A percentile compares a stretch with the other conserved stretches of the same genome.
Evolutionary conservation across 2,888 invertebrate genomes (phyloP).

Genomic region (Chloroclysta siterata): DNA sequence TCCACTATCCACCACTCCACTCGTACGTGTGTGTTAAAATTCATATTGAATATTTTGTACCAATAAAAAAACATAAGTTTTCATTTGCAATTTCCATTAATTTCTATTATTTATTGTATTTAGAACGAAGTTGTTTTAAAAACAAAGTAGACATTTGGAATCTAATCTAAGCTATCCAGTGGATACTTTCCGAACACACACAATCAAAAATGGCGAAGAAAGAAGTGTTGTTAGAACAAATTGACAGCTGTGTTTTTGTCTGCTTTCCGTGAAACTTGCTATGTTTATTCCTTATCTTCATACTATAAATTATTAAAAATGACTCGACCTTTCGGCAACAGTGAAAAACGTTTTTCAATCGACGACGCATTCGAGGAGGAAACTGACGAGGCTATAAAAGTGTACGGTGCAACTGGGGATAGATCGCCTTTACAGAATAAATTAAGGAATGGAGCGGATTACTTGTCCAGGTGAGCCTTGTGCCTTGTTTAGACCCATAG

Average conservation of each 20-base stretch:
- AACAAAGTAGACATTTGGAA: no score
- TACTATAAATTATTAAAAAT: conserved; percentile 65
- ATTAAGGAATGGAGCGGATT: conserved; percentile 76
- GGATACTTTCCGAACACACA: conserved; percentile 32
- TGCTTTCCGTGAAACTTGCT: conserved; percentile 59
- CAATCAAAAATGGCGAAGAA: conserved; percentile 74
- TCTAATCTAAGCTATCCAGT: not conserved
- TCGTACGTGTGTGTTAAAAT: no score
- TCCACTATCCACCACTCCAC: no score
- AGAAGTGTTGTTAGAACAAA: conserved; percentile 72
- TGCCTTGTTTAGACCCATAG: not conserved
- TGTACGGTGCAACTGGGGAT: conserved; percentile 91
- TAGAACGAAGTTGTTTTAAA: no score
- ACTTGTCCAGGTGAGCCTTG: conserved; percentile 60
- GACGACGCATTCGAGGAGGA: conserved; percentile 95
- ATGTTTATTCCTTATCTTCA: conserved; percentile 72
- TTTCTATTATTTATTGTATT: no score
- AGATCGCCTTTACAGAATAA: conserved; percentile 87
- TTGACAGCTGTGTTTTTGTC: conserved; percentile 81
- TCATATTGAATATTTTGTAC: no score
- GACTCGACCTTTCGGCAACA: conserved; percentile 80
- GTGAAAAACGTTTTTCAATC: conserved; percentile 90
- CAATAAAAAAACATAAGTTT: no score
- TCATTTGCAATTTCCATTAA: no score
- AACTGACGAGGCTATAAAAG: conserved; percentile 92